phyloP scores from a whole-genome alignment of 1,140 invertebrate species.

The Cotesia chilonis region DNA sequence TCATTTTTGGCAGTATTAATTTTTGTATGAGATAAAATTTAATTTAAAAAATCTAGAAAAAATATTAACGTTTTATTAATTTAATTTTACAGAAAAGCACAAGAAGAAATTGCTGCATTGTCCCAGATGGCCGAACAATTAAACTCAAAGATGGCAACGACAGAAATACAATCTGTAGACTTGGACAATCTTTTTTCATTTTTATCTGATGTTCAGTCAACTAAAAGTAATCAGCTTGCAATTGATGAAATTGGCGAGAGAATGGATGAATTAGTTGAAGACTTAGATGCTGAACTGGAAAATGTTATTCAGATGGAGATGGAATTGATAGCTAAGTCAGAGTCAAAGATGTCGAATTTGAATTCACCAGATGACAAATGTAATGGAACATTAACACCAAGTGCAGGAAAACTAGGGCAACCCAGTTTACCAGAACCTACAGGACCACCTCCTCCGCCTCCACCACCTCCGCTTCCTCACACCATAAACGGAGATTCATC shows the following conservation, averaged over 20 bases:
- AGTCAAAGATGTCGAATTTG: constrained; percentile 52
- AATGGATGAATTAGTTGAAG: constrained; percentile 83
- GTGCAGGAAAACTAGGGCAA: constrained; percentile 58
- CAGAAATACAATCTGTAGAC: constrained; percentile 78
- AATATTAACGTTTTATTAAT: not conserved
- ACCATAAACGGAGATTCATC: constrained; percentile 50
- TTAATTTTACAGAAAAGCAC: constrained; percentile 71
- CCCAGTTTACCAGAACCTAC: constrained; percentile 79
- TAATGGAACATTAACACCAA: constrained; percentile 37
- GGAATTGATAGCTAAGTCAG: constrained; percentile 55
- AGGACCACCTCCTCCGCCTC: constrained; percentile 76
- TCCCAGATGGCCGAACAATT: constrained; percentile 81
- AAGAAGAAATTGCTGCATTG: constrained; percentile 79
- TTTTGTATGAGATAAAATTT: not conserved
- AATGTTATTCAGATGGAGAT: constrained; percentile 71
- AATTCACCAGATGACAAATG: constrained; percentile 41
- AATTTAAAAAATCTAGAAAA: constrained; percentile 11
- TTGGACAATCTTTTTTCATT: constrained; percentile 94
- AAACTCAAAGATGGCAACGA: constrained; percentile 70
- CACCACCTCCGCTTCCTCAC: constrained; percentile 53
- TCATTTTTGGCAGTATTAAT: constrained; percentile 8
- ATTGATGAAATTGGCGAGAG: constrained; percentile 86
- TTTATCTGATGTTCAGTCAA: constrained; percentile 81
- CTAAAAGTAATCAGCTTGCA: constrained; percentile 69
- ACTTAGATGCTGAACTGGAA: constrained; percentile 77